Evolutionary conservation across 2,797 vertebrate species (phyloP).

Genomic region (Hipposideros larvatus): DNA sequence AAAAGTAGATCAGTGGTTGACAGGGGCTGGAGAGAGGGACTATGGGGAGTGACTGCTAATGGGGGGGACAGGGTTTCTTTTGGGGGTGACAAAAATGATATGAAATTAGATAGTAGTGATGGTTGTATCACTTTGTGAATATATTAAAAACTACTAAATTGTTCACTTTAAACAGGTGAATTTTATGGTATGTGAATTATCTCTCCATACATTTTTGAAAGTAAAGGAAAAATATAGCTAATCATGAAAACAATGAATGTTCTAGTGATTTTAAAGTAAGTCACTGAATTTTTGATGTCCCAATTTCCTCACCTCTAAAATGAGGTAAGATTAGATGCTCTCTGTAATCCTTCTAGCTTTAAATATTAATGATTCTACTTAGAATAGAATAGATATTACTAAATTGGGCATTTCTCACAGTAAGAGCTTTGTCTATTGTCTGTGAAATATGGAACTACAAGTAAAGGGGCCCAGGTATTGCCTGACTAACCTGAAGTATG

Average conservation of each 20-base stretch:
- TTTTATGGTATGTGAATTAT: neutral
- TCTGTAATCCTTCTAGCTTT: slow-evolving; percentile 24
- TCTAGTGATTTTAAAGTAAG: slow-evolving; percentile 42
- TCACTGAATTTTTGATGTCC: slow-evolving; percentile 43
- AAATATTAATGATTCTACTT: neutral
- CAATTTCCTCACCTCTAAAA: slow-evolving; percentile 50
- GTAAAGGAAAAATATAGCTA: neutral
- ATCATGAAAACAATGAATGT: slow-evolving; percentile 18
- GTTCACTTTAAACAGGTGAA: neutral
- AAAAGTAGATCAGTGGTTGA: neutral
- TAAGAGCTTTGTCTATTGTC: neutral
- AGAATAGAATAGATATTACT: neutral
- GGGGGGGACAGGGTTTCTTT: neutral
- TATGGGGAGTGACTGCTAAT: neutral
- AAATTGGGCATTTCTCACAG: slow-evolving; percentile 6
- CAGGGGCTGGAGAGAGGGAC: neutral
- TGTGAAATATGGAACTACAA: neutral
- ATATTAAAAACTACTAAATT: neutral
- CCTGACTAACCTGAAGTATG: neutral
- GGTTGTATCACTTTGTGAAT: neutral
- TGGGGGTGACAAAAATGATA: neutral
- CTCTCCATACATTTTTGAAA: slow-evolving; percentile 2
- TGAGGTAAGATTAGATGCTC: neutral
- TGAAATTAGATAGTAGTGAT: neutral
- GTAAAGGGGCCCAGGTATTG: neutral